Evolutionary conservation across 1,140 invertebrate species (phyloP), one percentile per base, ranked within the genome.

Genomic region (Cyphomyrmex costatus): DNA sequence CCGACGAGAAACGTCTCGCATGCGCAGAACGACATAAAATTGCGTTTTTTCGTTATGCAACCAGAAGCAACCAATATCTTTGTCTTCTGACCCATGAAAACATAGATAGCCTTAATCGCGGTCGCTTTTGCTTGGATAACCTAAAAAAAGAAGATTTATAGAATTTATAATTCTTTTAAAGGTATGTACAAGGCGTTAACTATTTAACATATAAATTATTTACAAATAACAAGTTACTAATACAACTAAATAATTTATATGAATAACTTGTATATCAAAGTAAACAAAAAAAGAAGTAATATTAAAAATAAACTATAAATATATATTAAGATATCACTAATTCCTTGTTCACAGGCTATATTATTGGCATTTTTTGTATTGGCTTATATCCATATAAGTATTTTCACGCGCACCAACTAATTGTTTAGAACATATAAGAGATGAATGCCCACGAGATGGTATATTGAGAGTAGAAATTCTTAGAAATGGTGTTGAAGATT

Each of bases 401-500:
- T 99, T 99, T 95, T 98, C 98, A 76, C 96, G 98, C 90, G 97
- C 98, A 90, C 99, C 99, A 30, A 98, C 98, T 53, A 99, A 98
- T 91, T 99, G 99, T 95, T 96, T 99, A 87, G 97, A 98, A 92
- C 97, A 98, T 94, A 96, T 99, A 36, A 97, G 98, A 93, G 96
- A 98, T 88, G 97, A 97, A 24, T 99, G 99, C 99, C 99, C 99
- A 2, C 96, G 98, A 82, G 98, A 99, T 95, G 99, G 99, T 16
- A 99, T 99, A 88, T 95, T 99, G 3, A 91, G 96, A 91, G 98
- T 99, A n/a, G 99, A 99, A 96, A 99, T 99, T 91, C 96, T 99
- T 66, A 96, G 97, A 87, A 97, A 98, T 94, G 96, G 95, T 27
- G 94, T 93, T 19, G 95, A 96, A 71, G 96, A 97, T 93, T 98